Evolutionary conservation across 2,797 vertebrate genomes (phyloP).

Genomic region (Pangasius mekongensis): DNA sequence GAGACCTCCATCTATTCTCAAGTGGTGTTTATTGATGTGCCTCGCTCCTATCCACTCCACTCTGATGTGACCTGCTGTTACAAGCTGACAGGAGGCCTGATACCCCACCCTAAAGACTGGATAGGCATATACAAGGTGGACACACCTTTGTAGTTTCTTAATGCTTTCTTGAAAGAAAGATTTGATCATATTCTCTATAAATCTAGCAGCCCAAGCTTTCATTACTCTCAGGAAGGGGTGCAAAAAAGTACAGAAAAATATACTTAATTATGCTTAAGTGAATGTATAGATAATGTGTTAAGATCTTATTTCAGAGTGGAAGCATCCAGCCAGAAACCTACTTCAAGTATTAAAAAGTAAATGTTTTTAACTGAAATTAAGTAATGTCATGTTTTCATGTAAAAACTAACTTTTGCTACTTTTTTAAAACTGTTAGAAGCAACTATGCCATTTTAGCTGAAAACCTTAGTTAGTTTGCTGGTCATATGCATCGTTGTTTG

Average conservation of each 20-base stretch:
- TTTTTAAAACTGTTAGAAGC: background rate
- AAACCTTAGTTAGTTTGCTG: background rate
- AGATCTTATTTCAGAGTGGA: background rate
- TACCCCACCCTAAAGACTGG: slow-evolving; percentile 82
- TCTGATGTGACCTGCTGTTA: slow-evolving; percentile 77
- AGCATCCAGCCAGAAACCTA: background rate
- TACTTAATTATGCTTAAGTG: background rate
- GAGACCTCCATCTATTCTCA: slow-evolving; percentile 77
- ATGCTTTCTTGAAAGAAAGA: background rate
- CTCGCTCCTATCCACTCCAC: slow-evolving; percentile 75
- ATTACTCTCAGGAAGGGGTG: background rate
- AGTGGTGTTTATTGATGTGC: slow-evolving; percentile 82
- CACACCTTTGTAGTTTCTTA: slow-evolving; percentile 32
- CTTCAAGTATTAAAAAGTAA: background rate
- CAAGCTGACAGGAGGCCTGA: slow-evolving; percentile 69
- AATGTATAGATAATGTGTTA: background rate
- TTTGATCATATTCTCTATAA: background rate
- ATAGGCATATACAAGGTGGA: slow-evolving; percentile 90
- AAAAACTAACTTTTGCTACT: background rate
- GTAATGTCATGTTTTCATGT: background rate
- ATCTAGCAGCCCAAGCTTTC: background rate
- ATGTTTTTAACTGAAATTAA: background rate
- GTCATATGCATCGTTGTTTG: background rate
- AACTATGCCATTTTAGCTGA: background rate
- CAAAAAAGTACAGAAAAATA: background rate